These are phyloP conservation scores for Brachionus paranguensis DNA, from an alignment of 1,140 invertebrate genomes.

Conservation along the genomic window DNA sequence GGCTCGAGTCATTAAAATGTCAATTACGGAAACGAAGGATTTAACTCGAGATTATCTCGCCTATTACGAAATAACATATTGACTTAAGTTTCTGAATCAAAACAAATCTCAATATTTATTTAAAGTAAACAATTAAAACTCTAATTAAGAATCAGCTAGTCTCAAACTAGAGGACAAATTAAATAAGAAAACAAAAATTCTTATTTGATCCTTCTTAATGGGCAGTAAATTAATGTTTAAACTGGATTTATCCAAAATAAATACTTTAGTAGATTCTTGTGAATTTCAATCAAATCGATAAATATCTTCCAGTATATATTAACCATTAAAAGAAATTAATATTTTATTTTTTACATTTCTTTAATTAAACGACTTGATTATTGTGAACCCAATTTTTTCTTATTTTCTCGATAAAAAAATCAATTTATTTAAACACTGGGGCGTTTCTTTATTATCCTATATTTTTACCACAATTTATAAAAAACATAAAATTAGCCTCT, in stretches of 20 bases:
- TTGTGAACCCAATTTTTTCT: constrained; percentile 20
- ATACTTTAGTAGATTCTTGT: constrained; percentile 3
- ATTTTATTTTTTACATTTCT: not conserved
- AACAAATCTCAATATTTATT: not conserved
- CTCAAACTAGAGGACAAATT: not conserved
- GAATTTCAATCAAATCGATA: constrained; percentile 27
- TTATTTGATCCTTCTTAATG: not conserved
- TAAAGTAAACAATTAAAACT: not conserved
- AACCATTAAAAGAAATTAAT: not conserved
- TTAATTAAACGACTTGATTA: not conserved
- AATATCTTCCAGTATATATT: not conserved
- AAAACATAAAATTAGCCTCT: not conserved
- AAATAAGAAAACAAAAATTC: not conserved
- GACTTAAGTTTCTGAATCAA: not conserved
- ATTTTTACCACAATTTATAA: not conserved
- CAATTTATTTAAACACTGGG: not conserved
- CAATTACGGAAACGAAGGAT: not conserved
- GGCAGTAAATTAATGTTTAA: constrained; percentile 9
- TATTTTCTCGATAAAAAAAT: constrained; percentile 29
- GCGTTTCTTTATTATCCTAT: not conserved
- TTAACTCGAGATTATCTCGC: not conserved
- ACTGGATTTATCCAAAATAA: not conserved
- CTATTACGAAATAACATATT: not conserved
- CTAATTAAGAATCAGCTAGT: not conserved
- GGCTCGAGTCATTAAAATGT: not conserved